Evolutionary conservation across 2,888 invertebrate species (phyloP).

Genomic region (Cacoxenus indagator): DNA sequence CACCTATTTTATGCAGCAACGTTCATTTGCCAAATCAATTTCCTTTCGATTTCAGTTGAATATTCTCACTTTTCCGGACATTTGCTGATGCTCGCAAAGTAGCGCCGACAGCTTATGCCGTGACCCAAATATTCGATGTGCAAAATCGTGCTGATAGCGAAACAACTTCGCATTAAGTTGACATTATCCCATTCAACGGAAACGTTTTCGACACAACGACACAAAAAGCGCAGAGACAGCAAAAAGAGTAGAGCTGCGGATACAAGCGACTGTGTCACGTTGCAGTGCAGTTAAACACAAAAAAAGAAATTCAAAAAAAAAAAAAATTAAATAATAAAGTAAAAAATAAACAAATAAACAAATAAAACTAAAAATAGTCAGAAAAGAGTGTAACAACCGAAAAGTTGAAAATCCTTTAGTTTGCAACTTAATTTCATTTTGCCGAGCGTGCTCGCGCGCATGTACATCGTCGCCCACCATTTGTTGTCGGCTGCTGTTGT

Average conservation of each 20-base stretch:
- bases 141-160: background rate
- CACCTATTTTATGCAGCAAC: too few species aligned
- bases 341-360: background rate
- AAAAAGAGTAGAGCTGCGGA: background rate
- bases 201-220: background rate
- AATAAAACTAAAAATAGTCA: too few species aligned
- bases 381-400: background rate
- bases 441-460: background rate
- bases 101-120: background rate
- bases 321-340: too few species aligned
- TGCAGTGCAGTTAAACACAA: background rate
- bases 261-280: background rate
- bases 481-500: too few species aligned
- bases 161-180: conserved; percentile 1
- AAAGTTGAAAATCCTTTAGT: conserved; percentile 1
- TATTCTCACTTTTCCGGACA: background rate
- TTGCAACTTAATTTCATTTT: conserved; percentile 2
- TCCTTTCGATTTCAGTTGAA: background rate
- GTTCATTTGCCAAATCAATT: too few species aligned
- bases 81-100: background rate
- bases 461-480: background rate
- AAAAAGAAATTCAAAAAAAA: background rate
- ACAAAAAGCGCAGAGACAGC: background rate
- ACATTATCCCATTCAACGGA: background rate
- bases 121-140: background rate